These are phyloP conservation scores for Myopa testacea DNA, from an alignment of 2,888 invertebrate species.

Conservation along the genomic window DNA sequence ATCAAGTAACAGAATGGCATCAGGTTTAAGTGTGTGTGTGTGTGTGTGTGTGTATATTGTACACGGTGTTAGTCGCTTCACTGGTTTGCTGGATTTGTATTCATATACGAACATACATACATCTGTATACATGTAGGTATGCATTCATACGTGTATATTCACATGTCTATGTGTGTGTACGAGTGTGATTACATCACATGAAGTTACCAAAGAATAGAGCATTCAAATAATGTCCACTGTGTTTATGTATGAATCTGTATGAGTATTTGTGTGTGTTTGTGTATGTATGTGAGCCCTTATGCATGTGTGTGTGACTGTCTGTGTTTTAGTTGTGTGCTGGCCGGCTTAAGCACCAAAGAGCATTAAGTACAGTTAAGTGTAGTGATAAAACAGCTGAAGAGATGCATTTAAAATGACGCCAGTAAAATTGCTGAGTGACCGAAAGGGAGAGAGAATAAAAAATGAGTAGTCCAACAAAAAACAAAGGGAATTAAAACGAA, in stretches of 20 bases:
- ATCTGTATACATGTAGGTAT: not conserved
- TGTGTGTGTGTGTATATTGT: not conserved
- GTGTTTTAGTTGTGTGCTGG: too few species aligned
- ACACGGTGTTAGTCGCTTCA: not conserved
- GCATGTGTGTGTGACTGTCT: not conserved
- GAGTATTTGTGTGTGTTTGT: not conserved
- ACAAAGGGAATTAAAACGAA: too few species aligned
- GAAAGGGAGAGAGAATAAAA: too few species aligned
- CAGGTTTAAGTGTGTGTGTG: not conserved
- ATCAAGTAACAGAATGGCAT: not conserved
- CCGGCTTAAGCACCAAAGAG: not conserved
- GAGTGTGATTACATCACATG: not conserved
- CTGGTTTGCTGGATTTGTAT: not conserved
- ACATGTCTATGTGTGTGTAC: too few species aligned
- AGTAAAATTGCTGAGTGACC: too few species aligned
- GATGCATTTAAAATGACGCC: too few species aligned
- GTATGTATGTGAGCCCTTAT: not conserved
- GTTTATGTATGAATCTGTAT: constrained; percentile 4
- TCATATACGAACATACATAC: not conserved
- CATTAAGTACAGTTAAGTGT: constrained; percentile 15
- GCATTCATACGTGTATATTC: not conserved
- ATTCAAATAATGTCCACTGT: constrained; percentile 15
- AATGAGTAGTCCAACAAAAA: too few species aligned
- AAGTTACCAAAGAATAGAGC: constrained; percentile 3
- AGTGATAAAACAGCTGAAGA: not conserved